Conservation (phyloP, 2,888 invertebrate genomes). For the Lampropteryx suffumata region DNA sequence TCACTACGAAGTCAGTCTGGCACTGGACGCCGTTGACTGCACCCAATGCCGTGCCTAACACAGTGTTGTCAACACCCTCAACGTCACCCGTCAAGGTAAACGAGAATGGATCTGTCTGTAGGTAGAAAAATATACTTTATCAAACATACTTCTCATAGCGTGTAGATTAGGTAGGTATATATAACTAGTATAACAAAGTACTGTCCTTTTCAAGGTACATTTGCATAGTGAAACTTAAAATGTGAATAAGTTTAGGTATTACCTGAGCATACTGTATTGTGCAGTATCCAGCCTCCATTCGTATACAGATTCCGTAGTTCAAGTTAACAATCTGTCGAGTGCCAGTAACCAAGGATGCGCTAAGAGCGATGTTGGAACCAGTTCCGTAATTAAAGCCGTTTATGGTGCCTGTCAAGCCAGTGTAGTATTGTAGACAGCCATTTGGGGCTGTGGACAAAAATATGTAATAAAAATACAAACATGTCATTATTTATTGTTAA, state of each 20-base stretch:
- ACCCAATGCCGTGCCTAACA: conserved; percentile 81
- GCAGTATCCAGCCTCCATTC: conserved; percentile 88
- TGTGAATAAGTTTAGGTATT: no score
- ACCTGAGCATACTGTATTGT: conserved; percentile 86
- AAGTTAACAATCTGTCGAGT: conserved; percentile 88
- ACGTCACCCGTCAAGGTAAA: conserved; percentile 89
- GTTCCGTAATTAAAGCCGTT: conserved; percentile 90
- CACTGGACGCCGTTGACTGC: conserved; percentile 84
- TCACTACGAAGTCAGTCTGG: conserved; percentile 88
- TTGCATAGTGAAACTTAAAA: no score
- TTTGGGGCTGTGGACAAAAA: conserved; percentile 84
- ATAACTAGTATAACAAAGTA: no score
- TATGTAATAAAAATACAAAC: no score
- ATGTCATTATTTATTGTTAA: no score
- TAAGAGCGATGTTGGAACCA: conserved; percentile 80
- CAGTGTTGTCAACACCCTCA: conserved; percentile 83
- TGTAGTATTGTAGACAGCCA: conserved; percentile 90
- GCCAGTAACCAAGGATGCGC: conserved; percentile 83
- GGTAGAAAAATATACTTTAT: background rate
- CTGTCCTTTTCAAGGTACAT: no score
- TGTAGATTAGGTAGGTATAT: no score
- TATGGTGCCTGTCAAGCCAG: conserved; percentile 84
- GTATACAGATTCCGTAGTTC: conserved; percentile 90
- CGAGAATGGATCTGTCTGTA: conserved; percentile 79
- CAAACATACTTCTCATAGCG: no score